Evolutionary conservation across 2,888 invertebrate species (phyloP), one percentile per base, ranked within the genome.

Genomic region (Listrodromus nycthemerus): DNA sequence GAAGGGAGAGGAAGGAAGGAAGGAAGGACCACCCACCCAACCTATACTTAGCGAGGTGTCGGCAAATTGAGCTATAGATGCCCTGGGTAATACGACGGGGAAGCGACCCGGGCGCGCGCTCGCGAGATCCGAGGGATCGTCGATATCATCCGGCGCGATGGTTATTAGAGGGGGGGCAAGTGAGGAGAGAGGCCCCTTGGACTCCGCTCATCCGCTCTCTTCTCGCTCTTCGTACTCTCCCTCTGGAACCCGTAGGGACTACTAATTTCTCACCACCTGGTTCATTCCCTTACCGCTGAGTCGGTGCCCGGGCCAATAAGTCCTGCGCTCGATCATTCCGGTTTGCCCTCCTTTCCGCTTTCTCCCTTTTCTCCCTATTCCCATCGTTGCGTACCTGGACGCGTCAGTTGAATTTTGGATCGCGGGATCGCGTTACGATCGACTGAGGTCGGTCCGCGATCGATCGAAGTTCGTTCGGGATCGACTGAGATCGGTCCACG

Each of bases 41-140:
- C 93, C 93, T 93, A 93, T 93, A 93, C 93, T 93, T 93, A 93
- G 92, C 92, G 92, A 93, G 93, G 93, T 93, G 93, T 93, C 92
- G 92, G 92, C 92, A 92, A 92, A 92, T 92, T 92, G 92, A 93
- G 93, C 93, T 93, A 93, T 93, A 93, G 93, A 92, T 90, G 91
- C 89, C 89, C 90, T 90, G 91, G 90, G 91, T 91, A 92, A 92
- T 91, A 91, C 90, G 90, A 91, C 89, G 85, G 86, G 88, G 87
- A 87, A 87, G 86, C 85, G 79, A 69, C 52, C 52, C 83, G 86
- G 73, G 75, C 65, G 71, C 73, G 69, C 50, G 75, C 41, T 45
- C 41, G 41, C 41, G 70, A 41, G 70, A 41, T 61, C 80, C 30
- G 67, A 83, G 85, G 85, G 82, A 88, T 88, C 88, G 87, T 90